Base-by-base conservation (phyloP, 37 sponge, comb jelly and placozoan species). In the Crambe crambe region DNA sequence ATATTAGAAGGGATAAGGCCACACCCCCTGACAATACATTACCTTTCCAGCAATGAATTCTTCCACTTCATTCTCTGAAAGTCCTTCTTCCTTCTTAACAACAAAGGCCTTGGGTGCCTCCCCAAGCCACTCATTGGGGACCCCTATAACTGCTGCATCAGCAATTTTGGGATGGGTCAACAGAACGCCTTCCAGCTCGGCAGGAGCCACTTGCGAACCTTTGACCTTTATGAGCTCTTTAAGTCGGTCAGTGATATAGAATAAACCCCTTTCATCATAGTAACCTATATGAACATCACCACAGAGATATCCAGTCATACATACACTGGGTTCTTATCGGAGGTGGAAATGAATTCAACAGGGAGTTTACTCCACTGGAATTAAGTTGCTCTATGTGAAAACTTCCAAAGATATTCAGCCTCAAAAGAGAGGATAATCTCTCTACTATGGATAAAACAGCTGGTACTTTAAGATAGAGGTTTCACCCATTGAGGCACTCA, bases 161-260 rank as follows among this genome's bases (percentile, higher is more conserved):
- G 91, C 83, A 34, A 96, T 80, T 65, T 84, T 77, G 2, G 93
- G 90, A 40, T 96, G 96, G 22, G 57, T 71, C 59, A 81, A 73
- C 4, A 96, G 85, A 15, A 87, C 41, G 20, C 83, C 96, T 75
- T 96, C 96, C 57, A 96, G 65, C 42, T 96, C 96, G 44, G 96
- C 96, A n/a, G 96, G 93, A 5, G 93, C 96, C 31, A 96, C 96
- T 58, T 96, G 96, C 5, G 75, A 44, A 42, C 96, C 96, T 70
- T 96, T 93, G 73, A 93, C 92, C 79, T 95, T 95, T 78, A 95
- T 95, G 39, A 96, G 83, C 73, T 96, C 96, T 78, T 96, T 96
- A 18, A 96, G 80, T 39, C 96, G 87, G 66, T 92, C 96, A 3
- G 87, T 83, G 56, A 96, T 87, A 74, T 86, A 96, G 86, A 96